Conservation (phyloP, 1,140 invertebrate species). For the Geopemphigus sp. region DNA sequence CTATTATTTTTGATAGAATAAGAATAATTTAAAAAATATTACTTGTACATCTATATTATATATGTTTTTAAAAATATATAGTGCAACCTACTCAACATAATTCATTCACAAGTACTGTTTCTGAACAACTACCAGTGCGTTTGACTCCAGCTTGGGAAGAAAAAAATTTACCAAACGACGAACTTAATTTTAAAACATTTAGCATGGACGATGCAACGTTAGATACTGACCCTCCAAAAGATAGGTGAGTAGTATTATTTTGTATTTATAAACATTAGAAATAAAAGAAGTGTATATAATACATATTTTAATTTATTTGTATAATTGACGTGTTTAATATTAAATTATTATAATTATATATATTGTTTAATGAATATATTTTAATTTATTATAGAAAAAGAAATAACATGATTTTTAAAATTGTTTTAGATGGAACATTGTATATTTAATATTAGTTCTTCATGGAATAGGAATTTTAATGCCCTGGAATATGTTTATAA, state of each 20-base stretch:
- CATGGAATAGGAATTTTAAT: conserved; percentile 95
- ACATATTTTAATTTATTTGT: no score
- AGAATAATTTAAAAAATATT: no score
- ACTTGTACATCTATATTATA: background rate
- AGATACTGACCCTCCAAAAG: conserved; percentile 73
- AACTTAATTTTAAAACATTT: conserved; percentile 76
- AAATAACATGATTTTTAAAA: conserved; percentile 50
- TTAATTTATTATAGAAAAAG: background rate
- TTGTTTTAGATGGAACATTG: conserved; percentile 69
- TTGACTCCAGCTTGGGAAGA: conserved; percentile 84
- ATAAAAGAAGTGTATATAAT: no score
- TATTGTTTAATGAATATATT: no score
- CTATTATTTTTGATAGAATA: no score
- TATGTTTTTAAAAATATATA: conserved; percentile 2
- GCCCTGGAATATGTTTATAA: conserved; percentile 99
- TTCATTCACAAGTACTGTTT: conserved; percentile 34
- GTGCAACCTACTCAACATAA: conserved; percentile 42
- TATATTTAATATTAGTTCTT: conserved; percentile 86
- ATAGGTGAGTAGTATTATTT: conserved; percentile 58
- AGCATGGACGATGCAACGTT: conserved; percentile 70
- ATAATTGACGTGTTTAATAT: background rate
- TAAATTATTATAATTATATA: background rate
- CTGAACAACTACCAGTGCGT: conserved; percentile 69
- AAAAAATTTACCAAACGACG: conserved; percentile 76
- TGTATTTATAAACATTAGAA: no score